phyloP scores from a whole-genome alignment of 2,888 invertebrate genomes.

The Eupithecia subumbrata region DNA sequence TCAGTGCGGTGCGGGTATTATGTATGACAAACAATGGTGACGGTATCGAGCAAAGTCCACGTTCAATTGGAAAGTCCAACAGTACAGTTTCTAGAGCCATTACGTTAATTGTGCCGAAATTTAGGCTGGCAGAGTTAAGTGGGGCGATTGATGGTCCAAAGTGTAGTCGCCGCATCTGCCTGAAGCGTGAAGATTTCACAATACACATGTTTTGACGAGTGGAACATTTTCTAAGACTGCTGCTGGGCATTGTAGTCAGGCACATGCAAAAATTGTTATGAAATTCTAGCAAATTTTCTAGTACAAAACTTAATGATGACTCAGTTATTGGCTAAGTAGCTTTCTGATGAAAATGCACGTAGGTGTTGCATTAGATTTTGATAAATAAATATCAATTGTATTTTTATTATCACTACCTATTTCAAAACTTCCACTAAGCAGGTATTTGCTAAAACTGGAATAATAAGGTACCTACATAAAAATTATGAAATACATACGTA shows the following conservation, averaged over 20 bases:
- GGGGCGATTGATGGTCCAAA: slow-evolving; percentile 30
- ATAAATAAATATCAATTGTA: not conserved
- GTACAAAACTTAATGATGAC: slow-evolving; percentile 13
- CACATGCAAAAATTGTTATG: slow-evolving; percentile 15
- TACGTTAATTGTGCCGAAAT: slow-evolving; percentile 40
- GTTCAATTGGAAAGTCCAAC: slow-evolving; percentile 70
- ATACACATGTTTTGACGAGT: slow-evolving; percentile 20
- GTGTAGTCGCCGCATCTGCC: slow-evolving; percentile 19
- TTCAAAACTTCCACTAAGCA: not conserved
- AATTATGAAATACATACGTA: not conserved
- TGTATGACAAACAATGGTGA: slow-evolving; percentile 65
- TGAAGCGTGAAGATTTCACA: slow-evolving; percentile 24
- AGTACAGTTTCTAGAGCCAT: slow-evolving; percentile 47
- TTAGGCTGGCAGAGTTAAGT: slow-evolving; percentile 18
- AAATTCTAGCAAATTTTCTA: slow-evolving; percentile 27
- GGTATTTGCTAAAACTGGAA: not conserved
- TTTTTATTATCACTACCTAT: not conserved
- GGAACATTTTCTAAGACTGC: not conserved
- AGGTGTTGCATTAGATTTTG: not conserved
- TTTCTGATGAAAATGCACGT: slow-evolving; percentile 13
- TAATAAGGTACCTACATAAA: not conserved
- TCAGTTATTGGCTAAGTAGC: not conserved
- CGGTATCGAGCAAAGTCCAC: slow-evolving; percentile 68
- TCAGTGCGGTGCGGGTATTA: slow-evolving; percentile 53
- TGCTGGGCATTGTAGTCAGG: not conserved